Base-by-base conservation (phyloP, 2,113 vertebrate genomes). In the Manacus vitellinus region DNA sequence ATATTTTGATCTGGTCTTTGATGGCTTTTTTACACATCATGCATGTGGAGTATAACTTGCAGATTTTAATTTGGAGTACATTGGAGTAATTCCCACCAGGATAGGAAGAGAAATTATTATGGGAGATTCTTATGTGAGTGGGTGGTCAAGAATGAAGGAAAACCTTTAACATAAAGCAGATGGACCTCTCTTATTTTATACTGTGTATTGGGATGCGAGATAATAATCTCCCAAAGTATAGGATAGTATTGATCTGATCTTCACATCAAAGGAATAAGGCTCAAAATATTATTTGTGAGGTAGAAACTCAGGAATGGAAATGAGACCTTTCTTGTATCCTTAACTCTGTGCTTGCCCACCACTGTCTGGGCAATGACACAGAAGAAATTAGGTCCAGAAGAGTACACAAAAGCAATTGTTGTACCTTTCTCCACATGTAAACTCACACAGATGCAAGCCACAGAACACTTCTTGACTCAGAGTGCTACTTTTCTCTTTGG, bases 1-100 rank as follows among this genome's bases (percentile, higher is more conserved):
- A 82, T 94, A 93, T 95, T 94, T 94, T 92, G 43, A 67, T 77
- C 63, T 86, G 59, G 52, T 95, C 43, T 92, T 88, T 77, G 78
- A 62, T 89, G 61, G 55, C 72, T 88, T 88, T 96, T 90, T 24
- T 93, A 74, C 49, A n/a, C 56, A 88, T 84, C 35, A 84, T 12
- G 33, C 65, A 86, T 21, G 44, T 61, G 62, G 47, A 81, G 15
- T 76, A 55, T 91, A 74, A 72, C 35, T 71, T 86, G 56, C 39
- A 44, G 76, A 39, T 94, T 95, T 85, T 88, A 84, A 51, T 86
- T 91, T 71, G 72, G 76, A 84, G 37, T 82, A 56, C 31, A 28
- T 12, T 80, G n/a, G 76, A 85, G 33, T 83, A 73, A 73, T 92
- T 92, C 79, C 79, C 65, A 63, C 61, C 43, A 90, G 66, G 24